phyloP scores from a whole-genome alignment of 2,888 invertebrate genomes.

The Nasonia oneida region DNA sequence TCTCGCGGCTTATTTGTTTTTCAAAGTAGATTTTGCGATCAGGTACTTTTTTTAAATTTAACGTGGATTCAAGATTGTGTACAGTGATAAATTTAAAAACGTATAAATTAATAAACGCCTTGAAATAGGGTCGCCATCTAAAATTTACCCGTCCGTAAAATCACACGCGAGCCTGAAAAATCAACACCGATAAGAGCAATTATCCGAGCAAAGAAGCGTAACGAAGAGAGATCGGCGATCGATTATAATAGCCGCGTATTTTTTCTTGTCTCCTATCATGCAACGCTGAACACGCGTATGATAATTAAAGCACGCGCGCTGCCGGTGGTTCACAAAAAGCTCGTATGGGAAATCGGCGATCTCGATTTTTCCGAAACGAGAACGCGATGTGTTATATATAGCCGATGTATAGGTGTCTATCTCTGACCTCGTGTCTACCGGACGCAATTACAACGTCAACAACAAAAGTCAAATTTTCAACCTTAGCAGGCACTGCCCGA shows the following conservation, averaged over 20 bases:
- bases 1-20: constrained; percentile 30
- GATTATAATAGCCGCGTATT: constrained; percentile 19
- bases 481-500: too few relatives aligned
- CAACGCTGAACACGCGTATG: neutral
- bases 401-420: constrained; percentile 20
- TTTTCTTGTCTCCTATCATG: neutral
- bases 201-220: constrained; percentile 18
- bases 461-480: too few relatives aligned
- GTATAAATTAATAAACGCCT: too few relatives aligned
- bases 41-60: neutral
- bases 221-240: constrained; percentile 15
- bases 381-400: constrained; percentile 16
- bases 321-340: neutral
- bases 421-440: neutral
- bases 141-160: neutral
- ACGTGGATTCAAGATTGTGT: neutral
- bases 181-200: constrained; percentile 32
- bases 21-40: constrained; percentile 1
- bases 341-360: constrained; percentile 30
- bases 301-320: neutral
- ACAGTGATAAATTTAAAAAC: too few relatives aligned
- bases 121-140: neutral
- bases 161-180: neutral
- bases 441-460: neutral
- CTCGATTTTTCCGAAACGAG: constrained; percentile 31